Base-by-base conservation (phyloP, 2,113 vertebrate genomes). In the Lepus americanus region DNA sequence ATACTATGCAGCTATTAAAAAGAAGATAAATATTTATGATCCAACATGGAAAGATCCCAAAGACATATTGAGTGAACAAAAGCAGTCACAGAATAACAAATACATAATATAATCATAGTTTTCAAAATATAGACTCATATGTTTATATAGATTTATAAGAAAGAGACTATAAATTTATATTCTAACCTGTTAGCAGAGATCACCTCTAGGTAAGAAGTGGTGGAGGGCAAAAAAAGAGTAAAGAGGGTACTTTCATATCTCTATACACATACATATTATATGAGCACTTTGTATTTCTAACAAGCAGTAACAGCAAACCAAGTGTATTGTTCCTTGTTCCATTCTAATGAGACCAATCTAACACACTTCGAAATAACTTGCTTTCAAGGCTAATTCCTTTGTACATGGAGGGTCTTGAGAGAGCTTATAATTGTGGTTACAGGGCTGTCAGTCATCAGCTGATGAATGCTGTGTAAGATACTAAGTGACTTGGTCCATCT, bases 381-480 rank as follows among this genome's bases (percentile, higher is more conserved):
- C 70, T 97, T 86, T 94, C 44, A 25, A 88, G 91, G 79, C 89
- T 70, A 92, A 78, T 93, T 87, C 53, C 76, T 91, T 89, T 76
- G 63, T 76, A 85, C 25, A n/a, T 64, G 4, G 36, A 67, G 66
- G 66, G 61, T 66, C 63, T 31, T 44, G 29, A 88, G 53, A 89
- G 64, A 91, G 59, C 64, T 76, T 49, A 25, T 0, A 23, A 12
- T 3, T 63, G 74, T 25, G 6, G 74, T 70, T 4, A 39, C 22
- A 12, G 44, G 72, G 81, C 85, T 73, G 87, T 95, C 39, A 81
- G 89, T 36, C 76, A 78, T 72, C 83, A 84, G 12, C 1, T n/a
- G 78, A 51, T 36, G 25, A 78, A 79, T 4, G 13, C 66, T n/a
- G 3, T 7, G 33, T 2, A 53, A 80, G 87, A 69, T 25, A 59